Conservation (phyloP, 1,140 invertebrate genomes). For the Maniola jurtina region DNA sequence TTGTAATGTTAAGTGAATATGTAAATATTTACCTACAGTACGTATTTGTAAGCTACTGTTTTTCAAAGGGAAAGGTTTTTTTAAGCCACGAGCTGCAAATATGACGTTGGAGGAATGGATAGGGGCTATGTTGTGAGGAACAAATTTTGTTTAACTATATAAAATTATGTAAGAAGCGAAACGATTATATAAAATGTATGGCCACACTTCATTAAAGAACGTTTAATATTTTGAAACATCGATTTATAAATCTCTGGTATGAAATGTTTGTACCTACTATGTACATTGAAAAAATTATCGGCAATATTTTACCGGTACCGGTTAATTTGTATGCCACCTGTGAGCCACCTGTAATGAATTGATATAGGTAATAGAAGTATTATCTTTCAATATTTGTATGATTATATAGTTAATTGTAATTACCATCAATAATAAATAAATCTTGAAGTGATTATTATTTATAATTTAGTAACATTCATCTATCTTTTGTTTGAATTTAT, state of each 20-base stretch:
- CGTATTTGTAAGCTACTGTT: slow-evolving; percentile 66
- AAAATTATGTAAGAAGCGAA: slow-evolving; percentile 8
- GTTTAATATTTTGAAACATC: background rate
- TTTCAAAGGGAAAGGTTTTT: slow-evolving; percentile 57
- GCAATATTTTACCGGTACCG: no score
- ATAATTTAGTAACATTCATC: no score
- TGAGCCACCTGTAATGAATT: no score
- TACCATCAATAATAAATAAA: no score
- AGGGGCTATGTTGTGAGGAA: slow-evolving; percentile 21
- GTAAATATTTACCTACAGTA: slow-evolving; percentile 69
- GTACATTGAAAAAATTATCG: no score
- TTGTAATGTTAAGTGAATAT: slow-evolving; percentile 54
- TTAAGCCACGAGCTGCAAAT: slow-evolving; percentile 48
- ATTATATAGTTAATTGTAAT: no score
- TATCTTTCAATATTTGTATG: no score
- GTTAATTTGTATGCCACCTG: no score
- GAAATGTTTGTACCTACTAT: background rate
- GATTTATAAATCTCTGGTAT: background rate
- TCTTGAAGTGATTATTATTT: no score
- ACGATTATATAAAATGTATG: slow-evolving; percentile 3
- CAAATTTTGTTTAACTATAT: slow-evolving; percentile 16
- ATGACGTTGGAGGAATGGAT: slow-evolving; percentile 23
- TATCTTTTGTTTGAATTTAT: no score
- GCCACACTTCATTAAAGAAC: background rate
- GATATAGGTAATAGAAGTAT: no score